Evolutionary conservation across 2,113 vertebrate species (phyloP).

Genomic region (Laterallus jamaicensis): DNA sequence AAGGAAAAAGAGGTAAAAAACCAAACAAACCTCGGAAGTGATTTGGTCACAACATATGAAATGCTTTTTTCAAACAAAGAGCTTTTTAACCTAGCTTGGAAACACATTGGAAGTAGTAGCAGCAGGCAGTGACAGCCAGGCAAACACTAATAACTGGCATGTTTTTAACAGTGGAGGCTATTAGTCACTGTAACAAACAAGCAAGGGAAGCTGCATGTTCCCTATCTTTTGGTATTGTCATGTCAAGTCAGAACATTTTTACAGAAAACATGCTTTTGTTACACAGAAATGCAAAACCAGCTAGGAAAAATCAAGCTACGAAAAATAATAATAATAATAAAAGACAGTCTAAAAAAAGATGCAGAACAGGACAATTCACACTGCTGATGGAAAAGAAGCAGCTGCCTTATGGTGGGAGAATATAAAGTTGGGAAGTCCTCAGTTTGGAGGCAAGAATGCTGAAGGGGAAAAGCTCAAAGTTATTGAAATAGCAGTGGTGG

Average conservation of each 20-base stretch:
- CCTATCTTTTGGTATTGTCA: neutral
- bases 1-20: neutral
- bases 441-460: neutral
- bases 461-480: neutral
- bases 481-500: neutral
- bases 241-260: neutral
- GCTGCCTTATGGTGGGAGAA: neutral
- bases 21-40: neutral
- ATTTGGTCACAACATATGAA: neutral
- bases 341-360: neutral
- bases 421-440: neutral
- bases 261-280: neutral
- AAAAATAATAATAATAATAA: neutral
- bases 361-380: neutral
- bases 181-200: constrained; percentile 18
- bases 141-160: neutral
- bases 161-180: neutral
- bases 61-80: neutral
- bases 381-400: neutral
- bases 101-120: neutral
- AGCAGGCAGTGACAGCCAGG: neutral
- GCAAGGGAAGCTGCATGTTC: neutral
- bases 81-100: neutral
- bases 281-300: neutral
- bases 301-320: neutral